Conservation (phyloP, 1,140 invertebrate species). For the Drosophila orena region DNA sequence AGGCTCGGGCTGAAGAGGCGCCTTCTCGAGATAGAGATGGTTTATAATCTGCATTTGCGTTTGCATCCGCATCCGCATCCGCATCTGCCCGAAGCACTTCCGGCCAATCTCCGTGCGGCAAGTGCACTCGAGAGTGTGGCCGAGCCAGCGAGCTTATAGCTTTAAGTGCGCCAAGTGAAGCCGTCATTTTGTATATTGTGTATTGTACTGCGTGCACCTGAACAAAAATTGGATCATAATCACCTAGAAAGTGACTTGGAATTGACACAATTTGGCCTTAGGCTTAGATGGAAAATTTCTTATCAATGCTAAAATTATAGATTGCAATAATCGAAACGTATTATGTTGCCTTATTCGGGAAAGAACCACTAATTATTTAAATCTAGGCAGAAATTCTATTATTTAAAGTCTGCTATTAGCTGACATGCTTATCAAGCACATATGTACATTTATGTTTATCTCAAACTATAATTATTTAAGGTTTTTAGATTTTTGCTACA, state of each 20-base stretch:
- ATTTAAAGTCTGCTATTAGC: too few species aligned
- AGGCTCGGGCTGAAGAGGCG: conserved; percentile 46
- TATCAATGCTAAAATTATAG: too few species aligned
- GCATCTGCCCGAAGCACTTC: conserved; percentile 46
- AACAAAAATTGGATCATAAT: not conserved
- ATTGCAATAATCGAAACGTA: too few species aligned
- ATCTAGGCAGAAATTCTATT: too few species aligned
- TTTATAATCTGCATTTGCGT: conserved; percentile 49
- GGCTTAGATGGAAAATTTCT: too few species aligned
- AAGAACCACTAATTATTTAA: too few species aligned
- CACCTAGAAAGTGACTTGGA: not conserved
- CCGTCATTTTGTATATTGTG: conserved; percentile 52
- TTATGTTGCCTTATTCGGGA: too few species aligned
- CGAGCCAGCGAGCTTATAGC: conserved; percentile 45
- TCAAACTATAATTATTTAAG: too few species aligned
- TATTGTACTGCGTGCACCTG: conserved; percentile 15
- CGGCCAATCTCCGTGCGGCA: conserved; percentile 56
- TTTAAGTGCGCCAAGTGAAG: conserved; percentile 40
- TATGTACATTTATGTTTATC: too few species aligned
- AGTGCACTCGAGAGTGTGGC: conserved; percentile 67
- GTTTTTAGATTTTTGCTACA: not conserved
- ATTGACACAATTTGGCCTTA: not conserved
- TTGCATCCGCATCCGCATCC: conserved; percentile 37
- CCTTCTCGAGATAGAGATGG: conserved; percentile 26
- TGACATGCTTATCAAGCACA: too few species aligned